phyloP scores from a whole-genome alignment of 2,797 vertebrate species.

The Melanotaenia boesemani region DNA sequence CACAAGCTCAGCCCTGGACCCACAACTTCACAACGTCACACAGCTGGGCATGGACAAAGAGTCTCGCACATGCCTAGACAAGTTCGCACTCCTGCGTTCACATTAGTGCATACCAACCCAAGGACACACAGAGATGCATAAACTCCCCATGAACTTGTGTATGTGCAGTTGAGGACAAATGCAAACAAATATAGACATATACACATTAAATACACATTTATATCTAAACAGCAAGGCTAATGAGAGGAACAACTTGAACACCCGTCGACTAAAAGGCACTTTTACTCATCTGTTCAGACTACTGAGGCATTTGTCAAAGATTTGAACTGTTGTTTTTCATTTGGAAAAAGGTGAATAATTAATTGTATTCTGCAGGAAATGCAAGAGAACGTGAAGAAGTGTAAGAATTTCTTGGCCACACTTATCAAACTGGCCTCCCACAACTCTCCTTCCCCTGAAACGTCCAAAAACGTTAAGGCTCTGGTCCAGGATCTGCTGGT shows the following conservation, averaged over 20 bases:
- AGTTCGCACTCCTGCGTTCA: constrained; percentile 58
- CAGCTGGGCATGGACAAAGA: constrained; percentile 70
- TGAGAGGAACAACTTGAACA: constrained; percentile 24
- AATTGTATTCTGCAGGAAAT: constrained; percentile 83
- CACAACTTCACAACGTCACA: constrained; percentile 46
- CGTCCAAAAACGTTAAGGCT: constrained; percentile 89
- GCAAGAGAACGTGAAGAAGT: constrained; percentile 94
- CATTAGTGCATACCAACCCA: constrained; percentile 53
- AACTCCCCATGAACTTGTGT: constrained; percentile 8
- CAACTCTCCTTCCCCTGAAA: constrained; percentile 90
- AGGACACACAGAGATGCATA: constrained; percentile 53
- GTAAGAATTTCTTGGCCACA: constrained; percentile 91
- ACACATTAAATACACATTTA: background rate
- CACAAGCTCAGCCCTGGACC: constrained; percentile 50
- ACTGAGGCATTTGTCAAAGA: background rate
- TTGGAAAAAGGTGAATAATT: background rate
- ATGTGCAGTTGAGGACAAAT: constrained; percentile 17
- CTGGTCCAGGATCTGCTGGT: constrained; percentile 92
- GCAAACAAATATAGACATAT: constrained; percentile 1
- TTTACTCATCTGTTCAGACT: background rate
- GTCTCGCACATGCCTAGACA: constrained; percentile 69
- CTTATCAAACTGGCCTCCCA: constrained; percentile 92
- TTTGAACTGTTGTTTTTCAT: background rate
- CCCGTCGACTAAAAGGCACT: constrained; percentile 1
- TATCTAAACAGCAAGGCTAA: background rate